phyloP scores from a whole-genome alignment of 2,113 vertebrate genomes.

The Plectropomus leopardus region DNA sequence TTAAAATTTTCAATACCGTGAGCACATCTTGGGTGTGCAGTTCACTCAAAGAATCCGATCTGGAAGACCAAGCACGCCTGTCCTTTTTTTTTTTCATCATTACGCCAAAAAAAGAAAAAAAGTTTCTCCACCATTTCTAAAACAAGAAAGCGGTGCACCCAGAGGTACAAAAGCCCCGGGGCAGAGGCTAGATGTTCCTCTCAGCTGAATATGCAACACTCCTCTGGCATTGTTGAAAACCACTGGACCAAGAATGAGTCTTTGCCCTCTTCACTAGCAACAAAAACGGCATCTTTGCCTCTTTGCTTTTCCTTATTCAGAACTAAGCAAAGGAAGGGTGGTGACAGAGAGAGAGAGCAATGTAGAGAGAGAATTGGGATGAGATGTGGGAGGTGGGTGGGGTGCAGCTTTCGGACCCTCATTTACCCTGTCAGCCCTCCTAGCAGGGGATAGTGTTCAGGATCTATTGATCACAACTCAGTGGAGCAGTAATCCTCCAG shows the following conservation, averaged over 20 bases:
- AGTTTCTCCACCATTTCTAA: conserved; percentile 44
- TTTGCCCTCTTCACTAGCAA: conserved; percentile 66
- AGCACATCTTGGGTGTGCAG: conserved; percentile 3
- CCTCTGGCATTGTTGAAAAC: conserved; percentile 82
- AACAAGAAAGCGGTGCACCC: conserved; percentile 56
- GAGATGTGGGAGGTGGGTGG: conserved; percentile 64
- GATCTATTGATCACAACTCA: conserved; percentile 91
- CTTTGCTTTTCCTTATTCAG: conserved; percentile 64
- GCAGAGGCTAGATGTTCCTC: conserved; percentile 77
- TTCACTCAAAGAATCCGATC: conserved; percentile 21
- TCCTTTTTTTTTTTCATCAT: conserved; percentile 27
- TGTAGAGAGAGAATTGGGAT: conserved; percentile 51
- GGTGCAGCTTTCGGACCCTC: conserved; percentile 80
- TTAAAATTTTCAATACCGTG: conserved; percentile 15
- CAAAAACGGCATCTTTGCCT: conserved; percentile 66
- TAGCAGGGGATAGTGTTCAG: conserved; percentile 84
- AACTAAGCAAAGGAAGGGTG: conserved; percentile 53
- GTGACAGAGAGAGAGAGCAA: conserved; percentile 37
- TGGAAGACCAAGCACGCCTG: conserved; percentile 44
- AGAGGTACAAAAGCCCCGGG: conserved; percentile 69
- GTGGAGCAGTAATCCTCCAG: conserved; percentile 86
- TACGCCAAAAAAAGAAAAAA: conserved; percentile 22
- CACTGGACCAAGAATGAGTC: conserved; percentile 80
- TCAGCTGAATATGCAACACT: conserved; percentile 81
- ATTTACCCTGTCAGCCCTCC: conserved; percentile 86